Evolutionary conservation across 2,113 vertebrate genomes (phyloP).

Genomic region (Lathamus discolor): DNA sequence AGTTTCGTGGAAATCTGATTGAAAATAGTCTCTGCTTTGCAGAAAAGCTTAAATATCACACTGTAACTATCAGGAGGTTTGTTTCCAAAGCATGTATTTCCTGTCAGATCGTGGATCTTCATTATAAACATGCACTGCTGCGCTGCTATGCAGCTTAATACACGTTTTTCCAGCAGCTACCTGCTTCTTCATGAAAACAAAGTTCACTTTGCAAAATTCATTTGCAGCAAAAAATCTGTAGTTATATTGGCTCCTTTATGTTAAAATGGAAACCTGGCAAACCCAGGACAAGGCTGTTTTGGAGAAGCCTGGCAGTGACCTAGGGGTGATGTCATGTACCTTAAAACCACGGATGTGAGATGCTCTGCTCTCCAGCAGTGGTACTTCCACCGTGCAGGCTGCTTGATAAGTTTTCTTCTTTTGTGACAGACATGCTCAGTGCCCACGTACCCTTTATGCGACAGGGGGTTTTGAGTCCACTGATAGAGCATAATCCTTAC

Average conservation of each 20-base stretch:
- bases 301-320: neutral
- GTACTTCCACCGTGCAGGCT: neutral
- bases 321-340: neutral
- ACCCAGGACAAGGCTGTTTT: neutral
- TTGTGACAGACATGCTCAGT: neutral
- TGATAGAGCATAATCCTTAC: neutral
- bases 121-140: neutral
- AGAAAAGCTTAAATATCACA: neutral
- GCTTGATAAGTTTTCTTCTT: neutral
- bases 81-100: neutral
- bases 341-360: neutral
- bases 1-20: neutral
- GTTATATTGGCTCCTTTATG: neutral
- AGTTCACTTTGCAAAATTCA: neutral
- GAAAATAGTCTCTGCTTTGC: neutral
- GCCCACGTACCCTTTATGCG: accelerated
- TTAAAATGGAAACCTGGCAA: neutral
- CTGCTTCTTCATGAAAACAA: neutral
- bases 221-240: neutral
- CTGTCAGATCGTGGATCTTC: neutral
- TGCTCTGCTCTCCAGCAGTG: neutral
- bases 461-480: neutral
- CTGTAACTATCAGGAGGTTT: neutral
- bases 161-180: neutral
- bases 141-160: neutral